phyloP scores from a whole-genome alignment of 2,113 vertebrate genomes.

The Passerina amoena region DNA sequence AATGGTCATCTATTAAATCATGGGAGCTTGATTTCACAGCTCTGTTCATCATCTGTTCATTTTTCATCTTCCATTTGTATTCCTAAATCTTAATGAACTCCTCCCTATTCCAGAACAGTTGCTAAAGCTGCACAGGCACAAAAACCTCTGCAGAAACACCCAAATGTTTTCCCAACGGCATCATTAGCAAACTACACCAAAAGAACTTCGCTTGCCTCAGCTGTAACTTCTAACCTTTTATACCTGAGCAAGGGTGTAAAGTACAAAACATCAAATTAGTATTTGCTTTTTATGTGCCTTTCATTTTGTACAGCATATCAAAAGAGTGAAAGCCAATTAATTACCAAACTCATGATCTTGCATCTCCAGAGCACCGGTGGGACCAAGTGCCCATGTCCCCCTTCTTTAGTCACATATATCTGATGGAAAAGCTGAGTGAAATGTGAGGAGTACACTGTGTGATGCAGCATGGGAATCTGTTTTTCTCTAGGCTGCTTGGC shows the following conservation, averaged over 20 bases:
- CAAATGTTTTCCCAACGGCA: fast-evolving
- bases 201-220: neutral
- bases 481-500: neutral
- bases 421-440: neutral
- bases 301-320: neutral
- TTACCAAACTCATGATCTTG: neutral
- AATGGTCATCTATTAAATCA: neutral
- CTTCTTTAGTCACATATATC: neutral
- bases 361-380: neutral
- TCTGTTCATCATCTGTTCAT: neutral
- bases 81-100: neutral
- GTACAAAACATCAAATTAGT: neutral
- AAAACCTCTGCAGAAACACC: neutral
- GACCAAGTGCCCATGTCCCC: neutral
- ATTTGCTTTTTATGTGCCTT: neutral
- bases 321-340: neutral
- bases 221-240: neutral
- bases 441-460: fast-evolving
- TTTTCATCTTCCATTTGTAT: neutral
- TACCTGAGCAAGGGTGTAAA: neutral
- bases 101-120: neutral
- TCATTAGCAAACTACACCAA: neutral
- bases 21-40: neutral
- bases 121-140: neutral
- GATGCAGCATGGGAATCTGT: neutral